These are phyloP conservation scores for Siphlonurus alternatus DNA, from an alignment of 2,888 invertebrate genomes.

Conservation along the genomic window DNA sequence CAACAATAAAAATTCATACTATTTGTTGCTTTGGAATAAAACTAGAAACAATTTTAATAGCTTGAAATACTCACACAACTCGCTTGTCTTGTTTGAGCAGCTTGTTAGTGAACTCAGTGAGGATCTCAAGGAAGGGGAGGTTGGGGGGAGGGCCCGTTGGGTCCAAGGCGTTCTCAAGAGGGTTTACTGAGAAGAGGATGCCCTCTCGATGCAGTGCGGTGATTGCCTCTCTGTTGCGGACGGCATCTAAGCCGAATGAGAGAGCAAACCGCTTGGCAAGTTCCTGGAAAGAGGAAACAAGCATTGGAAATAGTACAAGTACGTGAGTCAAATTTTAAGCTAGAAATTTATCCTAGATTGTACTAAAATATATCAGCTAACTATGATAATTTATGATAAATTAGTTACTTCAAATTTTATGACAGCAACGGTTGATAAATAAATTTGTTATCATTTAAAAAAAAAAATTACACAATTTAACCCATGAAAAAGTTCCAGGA, in stretches of 20 bases:
- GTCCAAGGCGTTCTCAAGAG: constrained; percentile 41
- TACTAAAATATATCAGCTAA: too few relatives aligned
- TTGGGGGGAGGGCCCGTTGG: constrained; percentile 71
- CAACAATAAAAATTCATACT: too few relatives aligned
- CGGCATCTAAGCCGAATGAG: constrained; percentile 90
- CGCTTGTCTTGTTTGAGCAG: constrained; percentile 92
- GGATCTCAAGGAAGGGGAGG: constrained; percentile 83
- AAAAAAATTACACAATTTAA: too few relatives aligned
- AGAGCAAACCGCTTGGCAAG: constrained; percentile 91
- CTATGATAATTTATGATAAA: too few relatives aligned
- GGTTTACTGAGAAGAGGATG: constrained; percentile 69
- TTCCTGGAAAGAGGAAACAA: constrained; percentile 39
- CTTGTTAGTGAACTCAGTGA: constrained; percentile 92
- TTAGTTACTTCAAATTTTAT: too few relatives aligned
- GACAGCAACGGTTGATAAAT: too few relatives aligned
- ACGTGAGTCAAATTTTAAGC: background rate
- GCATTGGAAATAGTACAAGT: constrained; percentile 1
- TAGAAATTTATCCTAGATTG: too few relatives aligned
- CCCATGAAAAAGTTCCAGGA: too few relatives aligned
- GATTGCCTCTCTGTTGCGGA: constrained; percentile 92
- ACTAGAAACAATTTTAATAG: too few relatives aligned
- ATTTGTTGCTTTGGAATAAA: too few relatives aligned
- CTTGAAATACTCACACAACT: constrained; percentile 56
- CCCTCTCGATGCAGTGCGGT: constrained; percentile 91
- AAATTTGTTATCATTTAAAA: too few relatives aligned